Evolutionary conservation across 1,140 invertebrate genomes (phyloP).

Genomic region (Procambarus virginalis): DNA sequence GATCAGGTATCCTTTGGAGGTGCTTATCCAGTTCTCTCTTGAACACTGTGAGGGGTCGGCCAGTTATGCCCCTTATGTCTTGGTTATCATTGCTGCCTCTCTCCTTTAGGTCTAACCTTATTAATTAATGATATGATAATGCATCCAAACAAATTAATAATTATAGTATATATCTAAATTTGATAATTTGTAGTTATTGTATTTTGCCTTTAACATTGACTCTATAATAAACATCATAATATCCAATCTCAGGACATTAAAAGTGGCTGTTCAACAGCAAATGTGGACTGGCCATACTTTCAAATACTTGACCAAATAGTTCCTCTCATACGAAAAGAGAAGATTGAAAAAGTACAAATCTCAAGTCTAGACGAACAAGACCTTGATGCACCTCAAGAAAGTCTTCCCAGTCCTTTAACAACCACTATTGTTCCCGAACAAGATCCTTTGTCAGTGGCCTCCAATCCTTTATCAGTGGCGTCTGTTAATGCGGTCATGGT

Average conservation of each 20-base stretch:
- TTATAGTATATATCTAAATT: too few species aligned
- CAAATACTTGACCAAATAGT: conserved; percentile 60
- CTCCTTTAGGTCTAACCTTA: too few species aligned
- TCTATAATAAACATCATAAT: neutral
- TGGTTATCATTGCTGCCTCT: too few species aligned
- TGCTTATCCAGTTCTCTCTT: too few species aligned
- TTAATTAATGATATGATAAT: too few species aligned
- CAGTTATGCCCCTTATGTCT: too few species aligned
- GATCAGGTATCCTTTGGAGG: too few species aligned
- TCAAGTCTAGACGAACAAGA: conserved; percentile 3
- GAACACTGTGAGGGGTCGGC: too few species aligned
- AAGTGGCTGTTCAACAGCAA: conserved; percentile 48
- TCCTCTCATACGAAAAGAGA: conserved; percentile 55
- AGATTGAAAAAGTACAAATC: conserved; percentile 20
- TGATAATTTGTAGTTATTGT: too few species aligned
- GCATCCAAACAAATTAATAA: too few species aligned
- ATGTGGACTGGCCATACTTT: conserved; percentile 53
- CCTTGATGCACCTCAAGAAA: conserved; percentile 6
- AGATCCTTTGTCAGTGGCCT: neutral
- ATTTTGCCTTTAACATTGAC: too few species aligned
- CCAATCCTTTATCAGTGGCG: neutral
- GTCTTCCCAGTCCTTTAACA: conserved; percentile 14
- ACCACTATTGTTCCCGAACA: conserved; percentile 9
- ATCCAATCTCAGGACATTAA: conserved; percentile 31
- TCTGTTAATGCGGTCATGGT: conserved; percentile 3